A percentile compares a stretch with the other conserved stretches of the same genome.
These are phyloP conservation scores for Pollachius pollachius DNA, from an alignment of 2,113 vertebrate genomes.

Conservation along the genomic window DNA sequence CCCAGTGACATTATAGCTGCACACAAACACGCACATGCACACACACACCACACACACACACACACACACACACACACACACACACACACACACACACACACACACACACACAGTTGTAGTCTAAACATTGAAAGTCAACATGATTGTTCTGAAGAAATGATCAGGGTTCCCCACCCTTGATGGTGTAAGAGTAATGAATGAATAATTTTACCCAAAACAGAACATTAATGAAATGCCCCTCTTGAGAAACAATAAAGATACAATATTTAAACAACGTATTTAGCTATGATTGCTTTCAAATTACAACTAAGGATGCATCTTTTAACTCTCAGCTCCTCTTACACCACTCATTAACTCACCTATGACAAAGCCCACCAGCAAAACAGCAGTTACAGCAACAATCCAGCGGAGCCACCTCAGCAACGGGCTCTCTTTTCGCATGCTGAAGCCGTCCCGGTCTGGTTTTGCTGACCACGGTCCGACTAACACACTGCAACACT, in stretches of 20 bases:
- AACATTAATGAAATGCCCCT: no score
- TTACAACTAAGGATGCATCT: no score
- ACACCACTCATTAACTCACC: not conserved
- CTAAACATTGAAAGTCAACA: not conserved
- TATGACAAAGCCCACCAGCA: not conserved
- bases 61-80: not conserved
- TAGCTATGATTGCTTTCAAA: no score
- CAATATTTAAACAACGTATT: no score
- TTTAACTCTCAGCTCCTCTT: no score
- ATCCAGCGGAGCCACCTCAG: not conserved
- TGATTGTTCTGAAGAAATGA: no score
- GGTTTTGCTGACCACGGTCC: not conserved
- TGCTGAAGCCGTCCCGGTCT: not conserved
- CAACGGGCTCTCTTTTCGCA: not conserved
- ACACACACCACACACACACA: not conserved
- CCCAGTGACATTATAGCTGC: constrained; percentile 30
- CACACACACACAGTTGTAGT: constrained; percentile 2
- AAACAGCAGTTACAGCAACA: not conserved
- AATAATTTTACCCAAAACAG: no score
- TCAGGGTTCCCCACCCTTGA: no score
- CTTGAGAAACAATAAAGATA: no score
- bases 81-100: not conserved
- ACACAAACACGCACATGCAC: not conserved
- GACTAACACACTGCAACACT: not conserved
- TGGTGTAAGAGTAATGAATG: no score